A percentile compares a stretch with the other conserved stretches of the same genome.
phyloP scores from a whole-genome alignment of 2,888 invertebrate species.

The Syritta pipiens region DNA sequence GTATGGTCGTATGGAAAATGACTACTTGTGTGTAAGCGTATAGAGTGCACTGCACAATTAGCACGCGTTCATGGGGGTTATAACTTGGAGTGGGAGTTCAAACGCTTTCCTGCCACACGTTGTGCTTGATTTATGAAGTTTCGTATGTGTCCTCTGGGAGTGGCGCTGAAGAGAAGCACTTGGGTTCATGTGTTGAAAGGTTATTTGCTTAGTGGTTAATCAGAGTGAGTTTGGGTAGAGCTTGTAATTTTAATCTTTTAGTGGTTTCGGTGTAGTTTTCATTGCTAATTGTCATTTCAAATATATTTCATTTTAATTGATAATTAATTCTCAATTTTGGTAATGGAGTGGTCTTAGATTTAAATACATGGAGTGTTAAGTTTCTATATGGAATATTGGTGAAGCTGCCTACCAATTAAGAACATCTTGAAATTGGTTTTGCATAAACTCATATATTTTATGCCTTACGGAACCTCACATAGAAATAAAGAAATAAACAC shows the following conservation, averaged over 20 bases:
- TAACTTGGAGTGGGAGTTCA: slow-evolving; percentile 51
- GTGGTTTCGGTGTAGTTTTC: slow-evolving; percentile 13
- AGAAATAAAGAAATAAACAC: no score
- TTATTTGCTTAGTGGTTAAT: slow-evolving; percentile 11
- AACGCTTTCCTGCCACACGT: slow-evolving; percentile 47
- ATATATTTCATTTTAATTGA: slow-evolving; percentile 1
- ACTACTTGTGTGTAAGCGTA: background rate
- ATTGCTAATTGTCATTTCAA: slow-evolving; percentile 10
- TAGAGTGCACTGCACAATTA: slow-evolving; percentile 50
- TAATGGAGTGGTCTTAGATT: no score
- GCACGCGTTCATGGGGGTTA: slow-evolving; percentile 54
- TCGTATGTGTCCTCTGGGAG: slow-evolving; percentile 15
- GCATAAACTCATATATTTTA: no score
- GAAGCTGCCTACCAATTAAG: no score
- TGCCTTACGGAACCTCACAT: no score
- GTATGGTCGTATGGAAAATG: slow-evolving; percentile 6
- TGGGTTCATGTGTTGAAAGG: slow-evolving; percentile 3
- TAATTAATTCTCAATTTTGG: background rate
- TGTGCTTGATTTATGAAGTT: slow-evolving; percentile 45
- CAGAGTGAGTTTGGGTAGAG: background rate
- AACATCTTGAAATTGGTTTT: no score
- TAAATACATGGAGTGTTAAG: no score
- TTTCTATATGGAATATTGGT: no score
- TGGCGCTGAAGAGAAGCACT: slow-evolving; percentile 9
- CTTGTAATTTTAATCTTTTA: slow-evolving; percentile 35